These are phyloP conservation scores for Agrochola lychnidis DNA, from an alignment of 2,888 invertebrate genomes.

Conservation along the genomic window DNA sequence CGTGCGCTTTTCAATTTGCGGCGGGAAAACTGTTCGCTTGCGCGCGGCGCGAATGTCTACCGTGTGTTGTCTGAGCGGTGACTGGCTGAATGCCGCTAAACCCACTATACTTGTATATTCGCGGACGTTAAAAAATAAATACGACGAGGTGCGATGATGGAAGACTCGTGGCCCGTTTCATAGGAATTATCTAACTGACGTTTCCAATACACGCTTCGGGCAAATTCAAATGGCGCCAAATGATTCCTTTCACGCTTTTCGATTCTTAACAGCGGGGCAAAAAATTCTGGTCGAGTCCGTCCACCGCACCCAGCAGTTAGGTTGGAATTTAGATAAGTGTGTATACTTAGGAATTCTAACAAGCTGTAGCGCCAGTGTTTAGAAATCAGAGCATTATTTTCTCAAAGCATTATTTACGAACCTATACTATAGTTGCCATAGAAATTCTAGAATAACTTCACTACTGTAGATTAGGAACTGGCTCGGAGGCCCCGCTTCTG, in stretches of 20 bases:
- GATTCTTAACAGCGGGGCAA: conserved; percentile 41
- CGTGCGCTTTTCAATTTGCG: conserved; percentile 79
- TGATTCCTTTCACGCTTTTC: conserved; percentile 57
- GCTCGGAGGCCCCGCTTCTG: neutral
- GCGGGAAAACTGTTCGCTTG: conserved; percentile 80
- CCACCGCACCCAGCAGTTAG: conserved; percentile 38
- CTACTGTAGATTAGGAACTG: neutral
- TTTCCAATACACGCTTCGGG: conserved; percentile 62
- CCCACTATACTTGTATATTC: conserved; percentile 85
- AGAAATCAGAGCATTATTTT: conserved; percentile 35
- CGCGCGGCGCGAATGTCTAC: conserved; percentile 81
- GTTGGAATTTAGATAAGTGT: conserved; percentile 54
- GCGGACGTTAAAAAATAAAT: conserved; percentile 88
- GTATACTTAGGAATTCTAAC: conserved; percentile 48
- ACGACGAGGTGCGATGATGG: conserved; percentile 85
- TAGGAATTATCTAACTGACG: conserved; percentile 82
- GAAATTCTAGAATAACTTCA: conserved; percentile 2
- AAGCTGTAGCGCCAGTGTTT: conserved; percentile 29
- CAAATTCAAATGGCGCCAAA: conserved; percentile 58
- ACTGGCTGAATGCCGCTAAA: conserved; percentile 85
- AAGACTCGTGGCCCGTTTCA: conserved; percentile 81
- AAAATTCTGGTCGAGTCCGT: conserved; percentile 44
- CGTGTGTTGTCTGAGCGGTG: conserved; percentile 84
- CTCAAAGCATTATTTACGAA: conserved; percentile 20
- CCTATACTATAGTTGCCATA: neutral